Evolutionary conservation across 2,888 invertebrate genomes (phyloP).

Genomic region (Lycaena phlaeas): DNA sequence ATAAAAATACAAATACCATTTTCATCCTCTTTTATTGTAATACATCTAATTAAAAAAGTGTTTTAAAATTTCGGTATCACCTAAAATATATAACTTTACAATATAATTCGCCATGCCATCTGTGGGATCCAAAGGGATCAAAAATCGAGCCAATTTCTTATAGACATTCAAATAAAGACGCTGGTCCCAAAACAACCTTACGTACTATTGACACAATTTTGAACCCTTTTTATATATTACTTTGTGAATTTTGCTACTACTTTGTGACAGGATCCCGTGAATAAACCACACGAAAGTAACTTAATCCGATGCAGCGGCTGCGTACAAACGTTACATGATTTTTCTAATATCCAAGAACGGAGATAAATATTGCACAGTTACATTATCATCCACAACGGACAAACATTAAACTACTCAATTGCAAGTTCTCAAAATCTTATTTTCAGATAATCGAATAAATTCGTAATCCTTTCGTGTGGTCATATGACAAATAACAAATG

Average conservation of each 20-base stretch:
- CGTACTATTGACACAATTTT: not conserved
- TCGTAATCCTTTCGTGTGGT: not conserved
- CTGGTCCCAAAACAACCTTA: not conserved
- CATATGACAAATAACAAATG: no score
- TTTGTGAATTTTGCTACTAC: not conserved
- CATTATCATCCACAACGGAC: not conserved
- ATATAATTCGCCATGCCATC: not conserved
- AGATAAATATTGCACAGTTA: conserved; percentile 4
- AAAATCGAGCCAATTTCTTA: not conserved
- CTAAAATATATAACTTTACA: conserved; percentile 5
- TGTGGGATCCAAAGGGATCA: not conserved
- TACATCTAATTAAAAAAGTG: conserved; percentile 10
- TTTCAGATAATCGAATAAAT: no score
- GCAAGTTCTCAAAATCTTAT: no score
- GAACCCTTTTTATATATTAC: not conserved
- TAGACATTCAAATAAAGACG: not conserved
- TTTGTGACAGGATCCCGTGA: conserved; percentile 4
- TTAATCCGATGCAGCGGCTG: no score
- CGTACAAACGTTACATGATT: no score
- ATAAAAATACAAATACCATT: not conserved
- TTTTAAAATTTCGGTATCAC: conserved; percentile 10
- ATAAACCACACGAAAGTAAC: not conserved
- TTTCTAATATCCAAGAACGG: no score
- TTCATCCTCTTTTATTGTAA: conserved; percentile 8
- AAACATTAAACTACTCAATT: not conserved